Evolutionary conservation across 2,797 vertebrate species (phyloP).

Genomic region (Trichosurus vulpecula): DNA sequence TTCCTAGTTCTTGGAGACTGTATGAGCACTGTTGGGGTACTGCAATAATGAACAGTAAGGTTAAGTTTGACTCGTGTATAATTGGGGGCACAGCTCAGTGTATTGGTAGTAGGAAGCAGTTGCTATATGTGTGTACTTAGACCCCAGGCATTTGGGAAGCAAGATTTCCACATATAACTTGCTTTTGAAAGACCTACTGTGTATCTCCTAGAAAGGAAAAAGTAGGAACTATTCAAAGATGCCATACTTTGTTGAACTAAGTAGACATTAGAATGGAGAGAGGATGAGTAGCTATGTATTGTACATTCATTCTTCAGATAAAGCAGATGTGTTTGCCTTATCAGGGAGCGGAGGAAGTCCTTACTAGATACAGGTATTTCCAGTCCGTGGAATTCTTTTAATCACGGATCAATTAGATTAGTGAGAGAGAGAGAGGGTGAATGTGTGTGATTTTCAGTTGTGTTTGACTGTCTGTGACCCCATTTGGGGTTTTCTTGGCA

Average conservation of each 20-base stretch:
- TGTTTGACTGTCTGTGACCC: no score
- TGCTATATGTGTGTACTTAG: not conserved
- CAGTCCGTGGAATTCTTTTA: not conserved
- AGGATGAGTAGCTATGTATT: not conserved
- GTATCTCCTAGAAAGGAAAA: slow-evolving; percentile 34
- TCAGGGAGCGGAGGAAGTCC: not conserved
- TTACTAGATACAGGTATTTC: not conserved
- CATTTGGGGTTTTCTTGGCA: no score
- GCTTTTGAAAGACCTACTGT: not conserved
- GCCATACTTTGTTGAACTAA: not conserved
- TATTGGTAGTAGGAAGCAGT: not conserved
- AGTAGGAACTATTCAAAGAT: slow-evolving; percentile 16
- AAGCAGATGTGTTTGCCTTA: fast-evolving
- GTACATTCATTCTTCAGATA: not conserved
- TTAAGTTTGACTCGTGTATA: not conserved
- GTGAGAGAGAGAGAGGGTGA: not conserved
- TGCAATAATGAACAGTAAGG: slow-evolving; percentile 27
- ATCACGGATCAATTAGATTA: not conserved
- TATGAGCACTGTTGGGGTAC: slow-evolving; percentile 43
- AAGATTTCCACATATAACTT: slow-evolving; percentile 6
- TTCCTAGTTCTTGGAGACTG: slow-evolving; percentile 51
- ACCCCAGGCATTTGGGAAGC: not conserved
- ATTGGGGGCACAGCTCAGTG: not conserved
- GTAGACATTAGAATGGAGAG: not conserved
- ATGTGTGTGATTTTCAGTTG: no score